phyloP scores from a whole-genome alignment of 2,888 invertebrate species.

The Chrysolina americana region DNA sequence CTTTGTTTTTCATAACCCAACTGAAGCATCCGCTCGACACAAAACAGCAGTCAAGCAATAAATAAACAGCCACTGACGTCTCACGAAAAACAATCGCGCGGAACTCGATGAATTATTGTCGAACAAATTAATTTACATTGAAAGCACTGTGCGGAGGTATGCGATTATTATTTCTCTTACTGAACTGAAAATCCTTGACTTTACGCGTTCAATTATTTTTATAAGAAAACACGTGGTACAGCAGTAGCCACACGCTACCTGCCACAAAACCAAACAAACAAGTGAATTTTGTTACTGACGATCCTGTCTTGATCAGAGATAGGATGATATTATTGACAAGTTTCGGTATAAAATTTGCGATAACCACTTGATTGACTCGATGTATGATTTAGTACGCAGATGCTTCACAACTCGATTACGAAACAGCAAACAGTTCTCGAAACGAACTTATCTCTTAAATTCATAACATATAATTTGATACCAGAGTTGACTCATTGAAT shows the following conservation, averaged over 20 bases:
- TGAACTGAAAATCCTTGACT: conserved; percentile 62
- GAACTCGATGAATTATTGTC: conserved; percentile 15
- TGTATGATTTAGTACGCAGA: neutral
- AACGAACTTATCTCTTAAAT: conserved; percentile 4
- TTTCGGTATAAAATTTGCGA: conserved; percentile 10
- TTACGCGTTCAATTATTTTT: conserved; percentile 59
- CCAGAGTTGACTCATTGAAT: neutral
- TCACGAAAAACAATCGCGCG: conserved; percentile 27
- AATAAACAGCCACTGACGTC: conserved; percentile 13
- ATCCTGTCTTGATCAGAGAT: conserved; percentile 7
- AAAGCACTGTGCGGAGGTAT: conserved; percentile 41
- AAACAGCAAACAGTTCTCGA: conserved; percentile 13
- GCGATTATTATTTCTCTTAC: conserved; percentile 47
- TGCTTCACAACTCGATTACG: neutral
- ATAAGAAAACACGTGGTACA: conserved; percentile 61
- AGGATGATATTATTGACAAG: conserved; percentile 1
- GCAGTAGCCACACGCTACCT: conserved; percentile 44
- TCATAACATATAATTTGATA: neutral
- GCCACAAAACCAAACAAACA: neutral
- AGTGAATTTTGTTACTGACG: conserved; percentile 5
- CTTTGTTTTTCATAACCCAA: conserved; percentile 28
- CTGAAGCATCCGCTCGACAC: conserved; percentile 13
- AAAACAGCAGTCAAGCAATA: conserved; percentile 19
- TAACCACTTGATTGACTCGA: conserved; percentile 5
- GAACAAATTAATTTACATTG: conserved; percentile 41